Evolutionary conservation across 2,888 invertebrate species (phyloP).

Genomic region (Torymus aiolomorphi): DNA sequence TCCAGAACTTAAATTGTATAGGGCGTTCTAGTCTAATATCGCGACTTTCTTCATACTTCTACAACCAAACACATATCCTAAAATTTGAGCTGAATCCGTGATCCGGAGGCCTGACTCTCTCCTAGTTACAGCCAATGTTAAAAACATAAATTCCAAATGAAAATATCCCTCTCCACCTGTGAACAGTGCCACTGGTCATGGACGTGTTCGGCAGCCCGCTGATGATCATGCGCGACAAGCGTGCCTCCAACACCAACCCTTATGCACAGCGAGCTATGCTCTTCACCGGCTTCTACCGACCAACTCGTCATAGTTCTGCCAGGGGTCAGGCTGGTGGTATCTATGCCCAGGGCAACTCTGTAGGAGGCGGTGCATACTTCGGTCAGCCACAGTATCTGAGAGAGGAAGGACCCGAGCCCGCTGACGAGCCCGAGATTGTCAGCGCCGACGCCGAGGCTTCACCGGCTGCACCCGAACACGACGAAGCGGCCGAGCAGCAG

Average conservation of each 20-base stretch:
- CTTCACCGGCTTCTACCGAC: conserved; percentile 71
- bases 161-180: neutral
- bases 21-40: too few species aligned
- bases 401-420: conserved; percentile 64
- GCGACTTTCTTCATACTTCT: too few species aligned
- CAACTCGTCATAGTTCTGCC: conserved; percentile 62
- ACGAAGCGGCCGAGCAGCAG: conserved; percentile 52
- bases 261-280: conserved; percentile 71
- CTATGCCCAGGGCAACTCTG: conserved; percentile 71
- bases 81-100: too few species aligned
- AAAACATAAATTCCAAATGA: neutral
- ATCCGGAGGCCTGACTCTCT: too few species aligned
- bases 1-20: too few species aligned
- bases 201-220: conserved; percentile 61
- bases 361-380: conserved; percentile 63
- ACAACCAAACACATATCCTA: too few species aligned
- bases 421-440: conserved; percentile 64
- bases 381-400: conserved; percentile 62
- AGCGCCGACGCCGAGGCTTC: conserved; percentile 68
- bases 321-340: conserved; percentile 67
- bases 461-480: conserved; percentile 63
- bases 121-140: too few species aligned
- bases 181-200: neutral
- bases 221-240: conserved; percentile 64
- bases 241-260: conserved; percentile 59